Evolutionary conservation across 2,888 invertebrate species (phyloP), one percentile per base, ranked within the genome.

Genomic region (Eupelmus urozonus): DNA sequence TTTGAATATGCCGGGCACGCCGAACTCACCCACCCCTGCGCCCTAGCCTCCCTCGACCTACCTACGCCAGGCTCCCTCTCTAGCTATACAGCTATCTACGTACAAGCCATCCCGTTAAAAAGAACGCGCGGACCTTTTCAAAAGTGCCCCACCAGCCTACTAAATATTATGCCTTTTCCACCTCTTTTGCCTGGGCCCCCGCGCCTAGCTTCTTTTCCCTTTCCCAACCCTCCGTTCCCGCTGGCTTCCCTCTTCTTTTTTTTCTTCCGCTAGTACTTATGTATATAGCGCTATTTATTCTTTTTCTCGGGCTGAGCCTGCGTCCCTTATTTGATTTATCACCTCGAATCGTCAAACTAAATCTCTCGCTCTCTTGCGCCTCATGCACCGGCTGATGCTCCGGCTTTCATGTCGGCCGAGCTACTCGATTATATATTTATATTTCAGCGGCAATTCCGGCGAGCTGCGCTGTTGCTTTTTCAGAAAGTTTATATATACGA

Each of bases 1-100:
- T 59, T 81, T 80, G 76, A 74, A 80, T 81, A 81, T 81, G 79
- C 80, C 63, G 62, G 67, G 77, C 80, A 82, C 78, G 78, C 42
- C 74, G 71, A 25, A 51, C 42, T 34, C 45, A n/a, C 42, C 55
- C 40, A 16, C 29, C 57, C 59, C 3, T n/a, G n/a, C n/a, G n/a
- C n/a, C n/a, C n/a, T n/a, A n/a, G n/a, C n/a, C n/a, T n/a, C 63
- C 70, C 34, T 1, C 62, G 27, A 55, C 49, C n/a, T 20, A 16
- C 25, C n/a, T 34, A 40, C 29, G 27, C 63, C 0, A 2, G 20
- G 23, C 9, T n/a, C n/a, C n/a, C n/a, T n/a, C n/a, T n/a, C n/a
- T n/a, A n/a, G 16, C n/a, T 53, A 27, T 51, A 45, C 9, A 25
- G 13, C 13, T 45, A 16, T 45, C 4, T 45, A 27, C 40, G 29